These are phyloP conservation scores for Notothenia coriiceps DNA, from an alignment of 2,113 vertebrate species.

Conservation along the genomic window DNA sequence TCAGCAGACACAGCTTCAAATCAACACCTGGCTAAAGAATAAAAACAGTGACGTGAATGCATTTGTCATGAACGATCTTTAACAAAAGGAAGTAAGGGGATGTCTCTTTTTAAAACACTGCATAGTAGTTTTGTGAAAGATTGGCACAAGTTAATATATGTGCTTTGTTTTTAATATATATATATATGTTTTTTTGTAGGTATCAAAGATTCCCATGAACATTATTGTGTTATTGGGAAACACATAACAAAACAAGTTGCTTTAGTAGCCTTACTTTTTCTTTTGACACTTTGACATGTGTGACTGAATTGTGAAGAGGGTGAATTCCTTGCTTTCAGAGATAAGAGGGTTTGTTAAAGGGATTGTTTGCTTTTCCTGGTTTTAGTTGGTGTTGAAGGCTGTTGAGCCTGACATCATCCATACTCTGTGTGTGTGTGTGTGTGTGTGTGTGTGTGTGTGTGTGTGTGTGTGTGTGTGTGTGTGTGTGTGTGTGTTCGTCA, in stretches of 20 bases:
- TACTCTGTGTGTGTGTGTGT: background rate
- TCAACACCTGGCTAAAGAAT: constrained; percentile 70
- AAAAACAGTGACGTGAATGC: constrained; percentile 8
- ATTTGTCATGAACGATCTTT: constrained; percentile 4
- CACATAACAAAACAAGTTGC: background rate
- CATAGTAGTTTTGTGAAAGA: background rate
- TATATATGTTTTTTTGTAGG: background rate
- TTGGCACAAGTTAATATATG: no score
- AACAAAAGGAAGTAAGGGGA: constrained; percentile 13
- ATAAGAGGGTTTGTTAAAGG: constrained; percentile 38
- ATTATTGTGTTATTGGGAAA: constrained; percentile 1
- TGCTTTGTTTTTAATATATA: background rate
- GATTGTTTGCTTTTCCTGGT: constrained; percentile 45
- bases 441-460: background rate
- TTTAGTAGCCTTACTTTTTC: background rate
- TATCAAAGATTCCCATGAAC: constrained; percentile 1
- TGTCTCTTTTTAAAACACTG: constrained; percentile 2
- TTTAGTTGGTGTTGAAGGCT: constrained; percentile 40
- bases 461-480: background rate
- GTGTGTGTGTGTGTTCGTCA: background rate
- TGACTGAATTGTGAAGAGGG: constrained; percentile 35
- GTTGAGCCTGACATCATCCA: constrained; percentile 46
- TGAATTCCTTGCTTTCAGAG: constrained; percentile 16
- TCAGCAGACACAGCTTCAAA: constrained; percentile 67
- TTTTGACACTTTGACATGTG: constrained; percentile 22